These are phyloP conservation scores for Muscidifurax raptorellus DNA, from an alignment of 1,140 invertebrate species.

Conservation along the genomic window DNA sequence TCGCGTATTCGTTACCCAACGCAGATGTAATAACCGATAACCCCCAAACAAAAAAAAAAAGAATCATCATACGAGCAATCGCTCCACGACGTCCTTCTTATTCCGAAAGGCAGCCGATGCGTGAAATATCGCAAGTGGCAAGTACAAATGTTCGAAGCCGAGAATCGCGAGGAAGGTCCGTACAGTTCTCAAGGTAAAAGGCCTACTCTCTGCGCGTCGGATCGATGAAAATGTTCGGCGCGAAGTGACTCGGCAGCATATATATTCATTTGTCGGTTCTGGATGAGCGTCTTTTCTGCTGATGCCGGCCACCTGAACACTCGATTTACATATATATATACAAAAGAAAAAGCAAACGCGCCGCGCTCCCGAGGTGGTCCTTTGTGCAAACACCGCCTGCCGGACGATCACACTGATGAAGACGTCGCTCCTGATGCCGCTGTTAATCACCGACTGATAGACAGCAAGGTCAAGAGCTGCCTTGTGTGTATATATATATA, in stretches of 20 bases:
- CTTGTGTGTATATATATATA: too few species aligned
- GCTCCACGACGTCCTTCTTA: not conserved
- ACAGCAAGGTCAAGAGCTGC: not conserved
- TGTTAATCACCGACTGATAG: not conserved
- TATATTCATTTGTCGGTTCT: slow-evolving; percentile 22
- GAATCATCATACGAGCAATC: not conserved
- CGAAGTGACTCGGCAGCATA: slow-evolving; percentile 3
- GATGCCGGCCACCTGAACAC: not conserved
- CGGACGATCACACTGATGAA: not conserved
- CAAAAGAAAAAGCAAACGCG: not conserved
- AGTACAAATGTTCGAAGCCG: slow-evolving; percentile 15
- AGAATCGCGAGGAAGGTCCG: not conserved
- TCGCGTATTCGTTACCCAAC: not conserved
- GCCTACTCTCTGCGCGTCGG: not conserved
- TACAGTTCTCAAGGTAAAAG: not conserved
- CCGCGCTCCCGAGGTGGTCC: not conserved
- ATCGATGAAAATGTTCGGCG: not conserved
- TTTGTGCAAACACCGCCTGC: not conserved
- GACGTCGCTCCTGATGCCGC: not conserved
- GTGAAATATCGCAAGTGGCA: slow-evolving; percentile 34
- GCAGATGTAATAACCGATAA: too few species aligned
- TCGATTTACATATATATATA: not conserved
- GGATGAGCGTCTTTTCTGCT: slow-evolving; percentile 13
- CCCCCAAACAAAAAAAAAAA: not conserved
- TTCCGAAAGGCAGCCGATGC: slow-evolving; percentile 23